Evolutionary conservation across 2,113 vertebrate species (phyloP), one percentile per base, ranked within the genome.

Genomic region (Mesocricetus auratus): DNA sequence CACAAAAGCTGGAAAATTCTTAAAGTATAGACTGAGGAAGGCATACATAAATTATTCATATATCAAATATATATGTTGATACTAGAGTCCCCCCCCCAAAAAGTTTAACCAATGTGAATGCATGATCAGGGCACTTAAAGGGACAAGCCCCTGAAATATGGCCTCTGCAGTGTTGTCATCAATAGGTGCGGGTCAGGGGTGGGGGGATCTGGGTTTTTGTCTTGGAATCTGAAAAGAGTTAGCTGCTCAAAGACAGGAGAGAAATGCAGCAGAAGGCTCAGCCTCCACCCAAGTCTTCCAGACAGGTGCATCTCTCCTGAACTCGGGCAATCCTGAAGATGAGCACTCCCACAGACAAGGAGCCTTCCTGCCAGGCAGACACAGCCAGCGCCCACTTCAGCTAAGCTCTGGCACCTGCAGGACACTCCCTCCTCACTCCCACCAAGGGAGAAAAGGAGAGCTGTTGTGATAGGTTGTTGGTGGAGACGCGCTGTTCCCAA

Each of bases 31-130:
- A 88, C 75, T 86, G 82, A 83, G 22, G 68, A 53, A 33, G 0
- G 31, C 7, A 36, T 29, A 86, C 0, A 53, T 68, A 92, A 97
- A 89, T 97, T 87, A 95, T 96, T 97, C 89, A 68, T 68, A 90
- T 60, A 50, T 89, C 93, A 94, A 91, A 94, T 79, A 95, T 45
- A 71, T 12, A 86, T 36, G 81, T 73, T 86, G 29, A 45, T 68
- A 16, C n/a, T 33, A 81, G 42, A 47, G 5, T 26, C 87, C 62
- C 42, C 62, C 66, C 36, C 96, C 82, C 39, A 82, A 73, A 22
- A 96, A 87, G 8, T 93, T 82, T 89, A 79, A 86, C 36, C 33
- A 53, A n/a, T 68, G 45, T 16, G 13, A 82, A 29, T 9, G 6
- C 36, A 21, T 15, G 71, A 78, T 74, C 21, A 39, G 42, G 66